Evolutionary conservation across 1,140 invertebrate genomes (phyloP).

Genomic region (Dreissena rostriformis): DNA sequence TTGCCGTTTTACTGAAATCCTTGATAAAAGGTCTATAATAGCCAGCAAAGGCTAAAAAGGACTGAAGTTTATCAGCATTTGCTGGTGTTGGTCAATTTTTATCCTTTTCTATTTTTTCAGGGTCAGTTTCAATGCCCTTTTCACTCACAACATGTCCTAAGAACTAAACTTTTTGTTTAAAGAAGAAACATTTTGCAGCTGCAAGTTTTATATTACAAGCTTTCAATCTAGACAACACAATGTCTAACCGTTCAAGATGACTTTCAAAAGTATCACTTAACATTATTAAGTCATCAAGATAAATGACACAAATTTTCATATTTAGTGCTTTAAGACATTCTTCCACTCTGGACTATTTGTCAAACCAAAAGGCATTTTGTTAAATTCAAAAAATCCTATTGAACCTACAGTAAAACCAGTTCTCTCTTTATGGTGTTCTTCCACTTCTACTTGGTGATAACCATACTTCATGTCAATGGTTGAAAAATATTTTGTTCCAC

Average conservation of each 20-base stretch:
- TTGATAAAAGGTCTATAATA: constrained; percentile 60
- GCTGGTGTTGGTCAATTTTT: constrained; percentile 67
- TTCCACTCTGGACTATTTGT: constrained; percentile 66
- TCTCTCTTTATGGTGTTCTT: constrained; percentile 70
- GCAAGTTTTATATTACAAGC: constrained; percentile 41
- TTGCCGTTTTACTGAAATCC: constrained; percentile 63
- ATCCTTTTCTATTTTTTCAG: constrained; percentile 69
- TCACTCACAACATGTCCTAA: constrained; percentile 62
- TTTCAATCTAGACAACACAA: constrained; percentile 39
- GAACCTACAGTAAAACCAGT: constrained; percentile 69
- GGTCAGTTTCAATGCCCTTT: constrained; percentile 65
- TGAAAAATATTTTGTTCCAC: constrained; percentile 78
- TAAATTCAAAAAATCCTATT: constrained; percentile 54
- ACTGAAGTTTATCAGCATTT: constrained; percentile 61
- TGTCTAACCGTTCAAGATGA: constrained; percentile 30
- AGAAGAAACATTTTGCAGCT: constrained; percentile 74
- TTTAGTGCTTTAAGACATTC: constrained; percentile 65
- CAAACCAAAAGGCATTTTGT: constrained; percentile 16
- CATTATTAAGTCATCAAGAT: constrained; percentile 63
- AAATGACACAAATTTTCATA: constrained; percentile 52
- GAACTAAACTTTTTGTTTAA: constrained; percentile 61
- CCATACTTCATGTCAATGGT: constrained; percentile 78
- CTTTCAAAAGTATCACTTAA: constrained; percentile 39
- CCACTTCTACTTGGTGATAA: constrained; percentile 76
- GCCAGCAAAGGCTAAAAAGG: constrained; percentile 68